Evolutionary conservation across 2,113 vertebrate species (phyloP).

Genomic region (Myiopsitta monachus): DNA sequence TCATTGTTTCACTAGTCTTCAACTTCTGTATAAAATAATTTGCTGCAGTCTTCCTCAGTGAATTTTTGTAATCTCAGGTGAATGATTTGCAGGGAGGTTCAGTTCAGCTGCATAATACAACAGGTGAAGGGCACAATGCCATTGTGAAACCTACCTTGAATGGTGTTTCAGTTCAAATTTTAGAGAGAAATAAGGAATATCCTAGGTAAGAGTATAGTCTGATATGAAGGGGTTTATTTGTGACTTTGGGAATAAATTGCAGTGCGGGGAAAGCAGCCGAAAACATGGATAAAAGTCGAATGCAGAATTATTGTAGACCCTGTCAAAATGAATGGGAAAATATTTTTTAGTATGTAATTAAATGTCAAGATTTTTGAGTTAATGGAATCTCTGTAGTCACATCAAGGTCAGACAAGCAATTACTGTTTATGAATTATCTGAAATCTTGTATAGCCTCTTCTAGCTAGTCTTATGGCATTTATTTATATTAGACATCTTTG

Average conservation of each 20-base stretch:
- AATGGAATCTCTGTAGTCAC: conserved; percentile 79
- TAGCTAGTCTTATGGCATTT: conserved; percentile 59
- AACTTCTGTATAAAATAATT: neutral
- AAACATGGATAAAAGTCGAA: conserved; percentile 54
- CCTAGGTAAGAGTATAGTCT: neutral
- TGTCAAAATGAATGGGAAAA: conserved; percentile 72
- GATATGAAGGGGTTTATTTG: neutral
- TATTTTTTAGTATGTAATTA: conserved; percentile 77
- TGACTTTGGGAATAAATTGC: conserved; percentile 57
- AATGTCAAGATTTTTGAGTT: conserved; percentile 76
- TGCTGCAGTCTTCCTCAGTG: neutral
- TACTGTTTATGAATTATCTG: conserved; percentile 75
- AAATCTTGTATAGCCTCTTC: conserved; percentile 72
- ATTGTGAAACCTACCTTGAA: neutral
- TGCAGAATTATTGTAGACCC: conserved; percentile 62
- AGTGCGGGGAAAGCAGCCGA: conserved; percentile 48
- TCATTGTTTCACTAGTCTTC: neutral
- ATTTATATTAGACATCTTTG: conserved; percentile 73
- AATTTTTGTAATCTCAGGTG: neutral
- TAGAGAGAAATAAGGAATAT: neutral
- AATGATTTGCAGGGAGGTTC: neutral
- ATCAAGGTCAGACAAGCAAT: conserved; percentile 75
- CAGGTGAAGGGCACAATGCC: neutral
- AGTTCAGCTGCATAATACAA: neutral
- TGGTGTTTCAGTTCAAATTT: neutral